Conservation (phyloP, 2,888 invertebrate species). For the Amphipyra berbera region DNA sequence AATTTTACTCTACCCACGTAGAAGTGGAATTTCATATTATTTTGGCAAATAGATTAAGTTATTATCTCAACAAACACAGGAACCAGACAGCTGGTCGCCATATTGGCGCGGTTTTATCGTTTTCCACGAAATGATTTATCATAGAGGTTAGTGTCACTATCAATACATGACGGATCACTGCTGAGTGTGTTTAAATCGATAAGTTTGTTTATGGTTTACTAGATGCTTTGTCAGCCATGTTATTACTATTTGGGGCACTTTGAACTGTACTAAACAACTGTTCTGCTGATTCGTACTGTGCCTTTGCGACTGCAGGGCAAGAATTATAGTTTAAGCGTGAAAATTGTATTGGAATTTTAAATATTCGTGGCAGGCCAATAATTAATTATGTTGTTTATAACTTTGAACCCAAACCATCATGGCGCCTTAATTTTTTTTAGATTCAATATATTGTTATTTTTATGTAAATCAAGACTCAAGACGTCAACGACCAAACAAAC, state of each 20-base stretch:
- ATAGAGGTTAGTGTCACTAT: constrained; percentile 43
- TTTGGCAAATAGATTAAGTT: constrained; percentile 38
- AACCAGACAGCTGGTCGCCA: constrained; percentile 50
- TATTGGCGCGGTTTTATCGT: constrained; percentile 41
- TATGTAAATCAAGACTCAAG: no score
- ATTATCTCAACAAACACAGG: constrained; percentile 43
- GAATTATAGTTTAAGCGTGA: no score
- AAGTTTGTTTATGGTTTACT: constrained; percentile 33
- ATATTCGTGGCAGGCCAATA: no score
- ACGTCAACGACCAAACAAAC: no score
- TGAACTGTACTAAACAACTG: no score
- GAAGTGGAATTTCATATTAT: constrained; percentile 10
- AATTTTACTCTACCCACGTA: constrained; percentile 3
- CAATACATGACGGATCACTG: constrained; percentile 48
- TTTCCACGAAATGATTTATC: constrained; percentile 56
- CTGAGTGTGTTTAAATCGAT: constrained; percentile 40
- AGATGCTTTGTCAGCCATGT: constrained; percentile 10
- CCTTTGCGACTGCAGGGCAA: no score
- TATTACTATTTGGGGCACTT: background rate
- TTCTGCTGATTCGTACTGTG: no score
- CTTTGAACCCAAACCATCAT: no score
- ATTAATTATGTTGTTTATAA: no score
- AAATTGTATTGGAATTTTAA: no score
- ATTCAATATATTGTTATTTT: no score
- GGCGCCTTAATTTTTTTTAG: no score